Evolutionary conservation across 2,113 vertebrate species (phyloP), one percentile per base, ranked within the genome.

Genomic region (Astur gentilis): DNA sequence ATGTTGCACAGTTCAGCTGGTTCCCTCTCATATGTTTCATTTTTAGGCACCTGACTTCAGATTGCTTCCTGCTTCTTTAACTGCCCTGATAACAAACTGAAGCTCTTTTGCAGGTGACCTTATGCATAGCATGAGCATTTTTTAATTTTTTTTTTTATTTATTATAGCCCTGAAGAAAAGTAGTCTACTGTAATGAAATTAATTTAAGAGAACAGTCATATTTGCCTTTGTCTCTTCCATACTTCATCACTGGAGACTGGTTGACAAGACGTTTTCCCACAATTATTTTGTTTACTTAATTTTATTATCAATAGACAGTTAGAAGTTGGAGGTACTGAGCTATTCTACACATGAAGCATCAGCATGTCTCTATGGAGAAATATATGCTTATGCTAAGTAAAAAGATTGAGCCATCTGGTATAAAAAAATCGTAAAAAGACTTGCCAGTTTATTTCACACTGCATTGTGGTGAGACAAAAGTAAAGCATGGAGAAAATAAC

Each of bases 1-100:
- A 44, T 2, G 8, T 20, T 57, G 11, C 19, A 49, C 8, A 27
- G 5, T 73, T 61, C 1, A 1, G 6, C 16, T 50, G 14, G 6
- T 50, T 79, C 34, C 4, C 15, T 67, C 32, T 55, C 27, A 45
- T 34, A 16, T 19, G 38, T 34, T 36, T 44, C 1, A 1, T 1
- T 72, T 60, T 54, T 47, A 77, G n/a, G 21, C 20, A 79, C 8
- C 6, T 52, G 36, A 52, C 7, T 73, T 49, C 42, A 83, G 32
- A 52, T 57, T 67, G 5, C 3, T 69, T 83, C 78, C n/a, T 83
- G 13, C 40, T 67, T n/a, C 32, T 67, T 77, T 67, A 72, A 54
- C 31, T 71, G 32, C 23, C 16, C 72, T 66, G 9, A 54, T 55
- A 66, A 49, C 8, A 10, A 16, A n/a, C 22, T 36, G 45, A 65